These are phyloP conservation scores for Saccostrea glomerata DNA, from an alignment of 1,140 invertebrate species.

Conservation along the genomic window DNA sequence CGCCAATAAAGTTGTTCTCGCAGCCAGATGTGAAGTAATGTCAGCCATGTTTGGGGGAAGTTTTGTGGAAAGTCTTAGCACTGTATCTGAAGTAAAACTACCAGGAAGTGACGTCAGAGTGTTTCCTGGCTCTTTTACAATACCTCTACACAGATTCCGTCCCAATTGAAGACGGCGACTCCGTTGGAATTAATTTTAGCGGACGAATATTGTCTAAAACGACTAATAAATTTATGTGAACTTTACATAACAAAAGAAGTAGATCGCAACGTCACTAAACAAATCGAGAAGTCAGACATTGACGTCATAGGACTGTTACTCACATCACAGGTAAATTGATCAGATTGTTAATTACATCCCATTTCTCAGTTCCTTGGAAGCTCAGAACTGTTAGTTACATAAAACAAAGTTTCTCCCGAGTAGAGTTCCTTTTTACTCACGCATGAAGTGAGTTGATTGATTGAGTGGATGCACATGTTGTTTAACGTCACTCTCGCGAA, in stretches of 20 bases:
- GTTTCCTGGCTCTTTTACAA: conserved; percentile 72
- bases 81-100: conserved; percentile 64
- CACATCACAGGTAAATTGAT: conserved; percentile 66
- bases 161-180: conserved; percentile 71
- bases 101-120: conserved; percentile 63
- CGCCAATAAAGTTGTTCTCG: conserved; percentile 68
- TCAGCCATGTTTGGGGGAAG: conserved; percentile 73
- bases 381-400: too few relatives aligned
- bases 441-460: too few relatives aligned
- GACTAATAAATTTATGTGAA: conserved; percentile 73
- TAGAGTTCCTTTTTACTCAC: too few relatives aligned
- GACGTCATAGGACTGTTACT: conserved; percentile 74
- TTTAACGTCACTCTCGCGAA: too few relatives aligned
- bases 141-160: conserved; percentile 76
- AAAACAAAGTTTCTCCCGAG: too few relatives aligned
- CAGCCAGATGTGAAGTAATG: conserved; percentile 71
- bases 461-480: too few relatives aligned
- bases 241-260: conserved; percentile 76
- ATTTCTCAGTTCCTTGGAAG: too few relatives aligned
- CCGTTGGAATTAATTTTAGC: conserved; percentile 69
- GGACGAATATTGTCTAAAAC: conserved; percentile 70
- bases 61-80: conserved; percentile 65
- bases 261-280: conserved; percentile 66
- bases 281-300: conserved; percentile 73
- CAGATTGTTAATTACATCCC: too few relatives aligned